These are phyloP conservation scores for Aurelia sp. DNA, from an alignment of 30 jellyfish, hydroid and myxozoan genomes.

Conservation along the genomic window DNA sequence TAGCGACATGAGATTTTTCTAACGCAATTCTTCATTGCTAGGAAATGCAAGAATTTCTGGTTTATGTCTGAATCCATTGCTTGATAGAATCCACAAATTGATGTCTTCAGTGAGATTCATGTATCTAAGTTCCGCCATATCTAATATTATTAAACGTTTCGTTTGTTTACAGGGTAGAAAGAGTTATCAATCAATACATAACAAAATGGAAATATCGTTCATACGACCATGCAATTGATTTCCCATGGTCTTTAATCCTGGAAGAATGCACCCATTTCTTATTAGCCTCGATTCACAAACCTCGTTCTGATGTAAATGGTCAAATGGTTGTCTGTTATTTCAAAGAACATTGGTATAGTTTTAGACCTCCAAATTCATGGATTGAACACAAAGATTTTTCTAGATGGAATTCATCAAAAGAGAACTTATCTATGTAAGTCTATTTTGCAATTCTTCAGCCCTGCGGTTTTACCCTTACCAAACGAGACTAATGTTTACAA, in stretches of 20 bases:
- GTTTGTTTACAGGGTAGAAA: constrained; percentile 41
- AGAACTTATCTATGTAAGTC: not conserved
- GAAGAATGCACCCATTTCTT: constrained; percentile 57
- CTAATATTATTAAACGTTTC: not conserved
- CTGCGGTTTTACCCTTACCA: too few species aligned
- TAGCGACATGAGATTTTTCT: too few species aligned
- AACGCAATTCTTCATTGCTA: too few species aligned
- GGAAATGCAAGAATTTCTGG: too few species aligned
- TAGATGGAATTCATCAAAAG: not conserved
- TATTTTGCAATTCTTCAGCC: too few species aligned
- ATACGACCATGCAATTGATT: not conserved
- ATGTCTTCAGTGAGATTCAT: too few species aligned
- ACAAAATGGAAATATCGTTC: constrained; percentile 58
- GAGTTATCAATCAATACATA: constrained; percentile 23
- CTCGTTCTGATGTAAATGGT: constrained; percentile 18
- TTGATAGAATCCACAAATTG: too few species aligned
- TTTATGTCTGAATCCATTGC: too few species aligned
- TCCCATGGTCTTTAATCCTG: constrained; percentile 54
- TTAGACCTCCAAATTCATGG: constrained; percentile 50
- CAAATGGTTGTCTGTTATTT: constrained; percentile 21
- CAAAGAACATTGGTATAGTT: constrained; percentile 23
- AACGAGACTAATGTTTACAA: too few species aligned
- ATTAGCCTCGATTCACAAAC: constrained; percentile 33
- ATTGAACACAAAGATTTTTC: constrained; percentile 1
- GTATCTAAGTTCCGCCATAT: too few species aligned